Base-by-base conservation (phyloP, 2,113 vertebrate genomes). In the Antechinus flavipes region DNA sequence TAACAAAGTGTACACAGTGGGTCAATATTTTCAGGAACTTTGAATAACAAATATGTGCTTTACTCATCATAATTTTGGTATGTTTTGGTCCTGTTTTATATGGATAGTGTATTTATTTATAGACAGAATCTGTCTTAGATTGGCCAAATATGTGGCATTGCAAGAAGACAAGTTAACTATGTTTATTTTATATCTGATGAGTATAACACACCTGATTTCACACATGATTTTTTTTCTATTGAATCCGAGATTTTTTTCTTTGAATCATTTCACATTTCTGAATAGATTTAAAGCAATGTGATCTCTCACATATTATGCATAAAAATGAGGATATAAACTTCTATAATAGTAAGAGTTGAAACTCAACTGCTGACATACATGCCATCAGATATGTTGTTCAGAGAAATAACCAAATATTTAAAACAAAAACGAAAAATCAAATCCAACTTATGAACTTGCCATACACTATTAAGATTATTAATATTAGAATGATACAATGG, bases 91-190 rank as follows among this genome's bases (percentile, higher is more conserved):
- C 24, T 0, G 19, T 42, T 55, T 24, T 42, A 2, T 42, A 2
- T 0, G 1, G 1, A 47, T 24, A 5, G 5, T 6, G 19, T 0
- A 0, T 11, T 54, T 55, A 30, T 12, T 9, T 3, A 0, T 0
- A 90, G 52, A 35, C 10, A 93, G 47, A 23, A 0, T 12, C 24
- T 19, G 1, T 24, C 3, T 49, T 52, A 3, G n/a, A 35, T 61
- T 22, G 10, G 49, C 7, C 55, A 42, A 35, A 1, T 2, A 22
- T n/a, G n/a, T 25, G 42, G 35, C 11, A 9, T 54, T 50, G 42
- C 24, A 11, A 92, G 22, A 7, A 54, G 27, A 5, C 9, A 23
- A 8, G 8, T 19, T 10, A 3, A 26, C 2, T 52, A 91, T 27
- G 3, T 7, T 1, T 8, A 42, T 5, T 3, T 0, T 84, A 50